Evolutionary conservation across 2,113 vertebrate species (phyloP).

Genomic region (Psephotus haematonotus): DNA sequence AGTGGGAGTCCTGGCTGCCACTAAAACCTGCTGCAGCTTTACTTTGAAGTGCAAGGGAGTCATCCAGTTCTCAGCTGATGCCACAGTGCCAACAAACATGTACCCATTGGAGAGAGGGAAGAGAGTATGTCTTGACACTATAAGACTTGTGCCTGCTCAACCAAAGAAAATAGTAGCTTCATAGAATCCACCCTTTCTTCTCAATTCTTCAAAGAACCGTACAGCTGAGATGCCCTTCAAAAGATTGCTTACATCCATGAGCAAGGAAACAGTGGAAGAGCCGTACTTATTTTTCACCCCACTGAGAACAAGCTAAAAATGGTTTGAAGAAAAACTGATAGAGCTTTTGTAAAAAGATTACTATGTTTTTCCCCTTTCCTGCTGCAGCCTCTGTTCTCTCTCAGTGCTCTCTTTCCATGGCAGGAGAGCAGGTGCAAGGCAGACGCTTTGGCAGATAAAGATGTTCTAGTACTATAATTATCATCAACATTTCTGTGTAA

Average conservation of each 20-base stretch:
- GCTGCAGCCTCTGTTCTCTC: not conserved
- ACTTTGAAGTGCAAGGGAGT: not conserved
- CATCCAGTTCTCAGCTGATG: fast-evolving
- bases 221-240: not conserved
- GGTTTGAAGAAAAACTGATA: not conserved
- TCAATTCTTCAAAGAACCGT: not conserved
- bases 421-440: constrained; percentile 49
- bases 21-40: not conserved
- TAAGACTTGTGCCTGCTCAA: not conserved
- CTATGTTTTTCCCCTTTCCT: not conserved
- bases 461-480: constrained; percentile 33
- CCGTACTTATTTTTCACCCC: not conserved
- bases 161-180: not conserved
- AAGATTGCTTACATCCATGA: not conserved
- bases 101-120: fast-evolving
- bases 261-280: not conserved
- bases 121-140: not conserved
- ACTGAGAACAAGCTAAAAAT: not conserved
- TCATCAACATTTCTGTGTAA: constrained; percentile 35
- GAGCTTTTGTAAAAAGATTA: not conserved
- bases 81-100: fast-evolving
- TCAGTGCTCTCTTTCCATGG: not conserved
- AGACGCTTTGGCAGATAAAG: not conserved
- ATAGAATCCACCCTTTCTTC: not conserved
- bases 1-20: not conserved